Conservation (phyloP, 2,113 vertebrate species). For the Mormoops blainvillei region DNA sequence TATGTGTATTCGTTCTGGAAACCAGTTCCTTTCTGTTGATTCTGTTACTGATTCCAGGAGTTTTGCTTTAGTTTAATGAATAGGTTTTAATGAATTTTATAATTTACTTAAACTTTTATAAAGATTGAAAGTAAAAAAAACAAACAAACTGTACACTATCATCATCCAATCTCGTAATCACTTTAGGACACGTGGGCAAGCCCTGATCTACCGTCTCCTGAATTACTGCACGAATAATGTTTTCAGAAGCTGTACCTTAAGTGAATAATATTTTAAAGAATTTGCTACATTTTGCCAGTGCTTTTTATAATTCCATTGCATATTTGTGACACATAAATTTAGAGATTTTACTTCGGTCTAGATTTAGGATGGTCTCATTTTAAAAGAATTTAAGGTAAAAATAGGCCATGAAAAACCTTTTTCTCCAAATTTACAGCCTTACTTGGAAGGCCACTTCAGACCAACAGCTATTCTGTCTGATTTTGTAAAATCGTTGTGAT, state of each 20-base stretch:
- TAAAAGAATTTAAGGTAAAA: not conserved
- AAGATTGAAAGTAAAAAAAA: no score
- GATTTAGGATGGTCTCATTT: not conserved
- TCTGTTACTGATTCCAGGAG: not conserved
- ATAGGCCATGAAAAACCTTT: not conserved
- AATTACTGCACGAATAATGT: rapidly evolving
- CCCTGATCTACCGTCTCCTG: no score
- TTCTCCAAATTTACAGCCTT: not conserved
- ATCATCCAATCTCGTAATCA: no score
- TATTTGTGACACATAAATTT: not conserved
- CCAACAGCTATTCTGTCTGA: not conserved
- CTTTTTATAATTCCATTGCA: no score
- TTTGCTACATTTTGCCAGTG: no score
- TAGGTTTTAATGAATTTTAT: no score
- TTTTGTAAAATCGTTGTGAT: not conserved
- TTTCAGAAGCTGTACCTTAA: no score
- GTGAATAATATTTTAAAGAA: no score
- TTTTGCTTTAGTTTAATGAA: no score
- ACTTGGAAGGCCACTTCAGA: not conserved
- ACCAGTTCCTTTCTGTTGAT: not conserved
- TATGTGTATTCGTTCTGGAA: not conserved
- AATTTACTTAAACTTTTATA: no score
- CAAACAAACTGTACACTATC: no score
- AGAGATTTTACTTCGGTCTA: not conserved
- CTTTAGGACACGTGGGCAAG: no score